phyloP scores from a whole-genome alignment of 2,113 vertebrate species.

The Acrocephalus arundinaceus region DNA sequence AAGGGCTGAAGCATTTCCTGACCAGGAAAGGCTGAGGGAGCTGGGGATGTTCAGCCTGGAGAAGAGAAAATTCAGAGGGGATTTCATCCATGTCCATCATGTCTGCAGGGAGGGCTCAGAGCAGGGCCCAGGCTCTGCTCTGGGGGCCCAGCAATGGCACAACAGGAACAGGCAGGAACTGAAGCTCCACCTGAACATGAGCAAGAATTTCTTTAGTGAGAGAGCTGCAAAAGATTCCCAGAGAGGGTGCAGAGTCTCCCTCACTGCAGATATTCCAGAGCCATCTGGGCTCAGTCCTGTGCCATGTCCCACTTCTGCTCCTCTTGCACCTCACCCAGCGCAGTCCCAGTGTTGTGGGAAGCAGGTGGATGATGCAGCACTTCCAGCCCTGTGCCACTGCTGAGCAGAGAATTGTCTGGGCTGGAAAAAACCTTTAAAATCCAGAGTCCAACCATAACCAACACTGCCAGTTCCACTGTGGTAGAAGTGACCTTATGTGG shows the following conservation, averaged over 20 bases:
- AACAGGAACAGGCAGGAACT: neutral
- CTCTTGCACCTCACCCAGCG: accelerated
- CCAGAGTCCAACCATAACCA: neutral
- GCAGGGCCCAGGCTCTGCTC: neutral
- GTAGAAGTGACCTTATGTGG: neutral
- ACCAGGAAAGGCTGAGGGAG: neutral
- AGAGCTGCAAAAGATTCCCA: neutral
- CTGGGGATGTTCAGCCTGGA: neutral
- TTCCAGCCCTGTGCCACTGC: neutral
- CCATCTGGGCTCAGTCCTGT: neutral
- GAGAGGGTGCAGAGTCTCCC: neutral
- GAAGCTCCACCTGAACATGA: neutral
- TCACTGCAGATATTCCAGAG: neutral
- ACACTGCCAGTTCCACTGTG: accelerated
- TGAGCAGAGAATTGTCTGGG: neutral
- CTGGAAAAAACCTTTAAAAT: neutral
- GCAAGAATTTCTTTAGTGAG: neutral
- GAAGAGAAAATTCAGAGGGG: neutral
- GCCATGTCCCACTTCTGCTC: neutral
- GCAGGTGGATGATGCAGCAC: neutral
- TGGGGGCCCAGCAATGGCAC: neutral
- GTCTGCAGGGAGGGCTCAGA: neutral
- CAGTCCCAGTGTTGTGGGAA: neutral
- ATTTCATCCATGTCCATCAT: neutral
- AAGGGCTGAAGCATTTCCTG: neutral